Evolutionary conservation across 2,888 invertebrate species (phyloP).

Genomic region (Rhamnusium bicolor): DNA sequence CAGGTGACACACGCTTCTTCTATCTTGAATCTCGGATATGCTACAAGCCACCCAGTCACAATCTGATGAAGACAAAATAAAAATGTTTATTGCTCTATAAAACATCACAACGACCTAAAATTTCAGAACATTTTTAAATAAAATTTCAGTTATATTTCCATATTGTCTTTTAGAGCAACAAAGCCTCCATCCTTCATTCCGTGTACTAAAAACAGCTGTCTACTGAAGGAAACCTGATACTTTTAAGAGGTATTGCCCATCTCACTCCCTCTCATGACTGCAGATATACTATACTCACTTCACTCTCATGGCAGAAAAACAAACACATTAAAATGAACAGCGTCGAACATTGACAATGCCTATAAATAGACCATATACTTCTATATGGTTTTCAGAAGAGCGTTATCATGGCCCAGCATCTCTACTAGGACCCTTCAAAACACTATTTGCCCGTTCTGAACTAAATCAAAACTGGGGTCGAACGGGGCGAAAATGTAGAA

Average conservation of each 20-base stretch:
- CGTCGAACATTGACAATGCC: slow-evolving; percentile 72
- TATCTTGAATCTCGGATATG: neutral
- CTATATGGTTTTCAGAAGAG: slow-evolving; percentile 66
- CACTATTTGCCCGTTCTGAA: slow-evolving; percentile 28
- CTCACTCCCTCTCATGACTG: slow-evolving; percentile 54
- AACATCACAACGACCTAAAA: slow-evolving; percentile 24
- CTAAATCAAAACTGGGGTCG: slow-evolving; percentile 31
- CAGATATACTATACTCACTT: slow-evolving; percentile 52
- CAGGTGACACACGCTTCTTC: neutral
- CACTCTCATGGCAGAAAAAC: slow-evolving; percentile 69
- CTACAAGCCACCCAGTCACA: neutral
- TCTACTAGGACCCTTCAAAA: slow-evolving; percentile 52
- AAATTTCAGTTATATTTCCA: slow-evolving; percentile 47
- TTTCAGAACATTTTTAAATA: slow-evolving; percentile 3
- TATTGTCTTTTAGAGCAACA: slow-evolving; percentile 49
- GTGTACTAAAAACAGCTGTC: slow-evolving; percentile 71
- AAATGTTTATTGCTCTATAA: slow-evolving; percentile 16
- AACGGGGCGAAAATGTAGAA: slow-evolving; percentile 36
- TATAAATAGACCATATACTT: slow-evolving; percentile 72
- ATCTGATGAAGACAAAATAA: neutral
- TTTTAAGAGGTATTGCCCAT: slow-evolving; percentile 69
- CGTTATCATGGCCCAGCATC: slow-evolving; percentile 58
- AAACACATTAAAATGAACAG: slow-evolving; percentile 73
- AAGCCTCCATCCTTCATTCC: slow-evolving; percentile 63
- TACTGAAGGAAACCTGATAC: slow-evolving; percentile 71